Percentiles rank a stretch among this genome's conserved stretches.
Conservation (phyloP, 2,888 invertebrate species). For the Amblyteles armatorius region DNA sequence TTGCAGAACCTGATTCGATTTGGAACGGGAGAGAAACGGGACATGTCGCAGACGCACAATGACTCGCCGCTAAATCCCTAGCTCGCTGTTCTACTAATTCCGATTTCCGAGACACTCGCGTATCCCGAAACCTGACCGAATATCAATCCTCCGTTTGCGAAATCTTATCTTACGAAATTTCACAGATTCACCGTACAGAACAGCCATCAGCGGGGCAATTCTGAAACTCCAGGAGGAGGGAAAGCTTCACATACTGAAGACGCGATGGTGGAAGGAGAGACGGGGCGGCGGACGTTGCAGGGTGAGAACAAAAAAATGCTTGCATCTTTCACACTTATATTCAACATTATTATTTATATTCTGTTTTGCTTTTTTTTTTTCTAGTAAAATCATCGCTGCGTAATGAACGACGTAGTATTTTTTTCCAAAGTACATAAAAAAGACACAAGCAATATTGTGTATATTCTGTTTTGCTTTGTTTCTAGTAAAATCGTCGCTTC, state of each 20-base stretch:
- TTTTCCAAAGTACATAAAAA: too few species aligned
- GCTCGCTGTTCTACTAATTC: not conserved
- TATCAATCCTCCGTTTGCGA: conserved; percentile 5
- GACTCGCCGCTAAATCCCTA: not conserved
- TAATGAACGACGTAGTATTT: not conserved
- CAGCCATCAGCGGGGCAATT: conserved; percentile 97
- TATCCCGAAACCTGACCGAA: not conserved
- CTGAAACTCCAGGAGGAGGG: conserved; percentile 98
- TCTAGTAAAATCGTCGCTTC: too few species aligned
- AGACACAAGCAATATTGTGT: too few species aligned
- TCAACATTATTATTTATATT: conserved; percentile 6
- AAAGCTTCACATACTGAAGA: conserved; percentile 95
- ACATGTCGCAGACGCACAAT: not conserved
- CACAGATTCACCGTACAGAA: conserved; percentile 96
- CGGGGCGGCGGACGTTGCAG: conserved; percentile 95
- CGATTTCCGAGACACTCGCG: not conserved
- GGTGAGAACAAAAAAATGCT: conserved; percentile 85
- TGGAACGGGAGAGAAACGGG: not conserved
- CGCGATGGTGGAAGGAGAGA: conserved; percentile 99
- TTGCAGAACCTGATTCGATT: conserved; percentile 37
- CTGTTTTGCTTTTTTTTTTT: not conserved
- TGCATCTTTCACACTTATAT: not conserved
- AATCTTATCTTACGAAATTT: conserved; percentile 19
- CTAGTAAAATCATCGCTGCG: not conserved
- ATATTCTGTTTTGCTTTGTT: not conserved